phyloP scores from a whole-genome alignment of 2,113 vertebrate species.

The Coptodon rendalli region DNA sequence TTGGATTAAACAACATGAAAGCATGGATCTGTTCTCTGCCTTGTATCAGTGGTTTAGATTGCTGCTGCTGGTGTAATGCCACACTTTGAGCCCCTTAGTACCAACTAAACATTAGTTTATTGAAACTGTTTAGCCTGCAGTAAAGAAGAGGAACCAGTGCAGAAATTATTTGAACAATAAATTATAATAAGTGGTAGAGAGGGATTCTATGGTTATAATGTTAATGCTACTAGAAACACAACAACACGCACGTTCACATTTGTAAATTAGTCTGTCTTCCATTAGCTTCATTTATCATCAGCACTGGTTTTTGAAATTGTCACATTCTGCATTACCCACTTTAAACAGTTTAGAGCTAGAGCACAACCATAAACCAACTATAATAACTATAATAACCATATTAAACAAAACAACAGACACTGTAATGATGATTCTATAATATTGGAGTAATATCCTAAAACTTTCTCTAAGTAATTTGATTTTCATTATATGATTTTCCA shows the following conservation, averaged over 20 bases:
- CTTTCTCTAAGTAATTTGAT: neutral
- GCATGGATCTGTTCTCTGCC: neutral
- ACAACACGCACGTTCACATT: neutral
- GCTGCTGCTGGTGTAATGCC: neutral
- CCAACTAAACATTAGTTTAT: neutral
- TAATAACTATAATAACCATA: neutral
- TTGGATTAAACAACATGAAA: neutral
- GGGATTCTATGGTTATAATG: neutral
- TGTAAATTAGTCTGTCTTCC: neutral
- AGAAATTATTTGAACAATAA: neutral
- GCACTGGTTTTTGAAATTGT: neutral
- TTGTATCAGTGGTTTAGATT: neutral
- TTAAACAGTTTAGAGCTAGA: neutral
- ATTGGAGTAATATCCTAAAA: neutral
- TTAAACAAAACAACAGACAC: neutral
- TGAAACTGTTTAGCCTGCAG: neutral
- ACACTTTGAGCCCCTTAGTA: neutral
- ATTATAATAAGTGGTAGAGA: neutral
- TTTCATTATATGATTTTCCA: neutral
- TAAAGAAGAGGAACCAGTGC: neutral
- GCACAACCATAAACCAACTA: neutral
- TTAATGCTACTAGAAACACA: neutral
- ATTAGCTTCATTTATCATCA: neutral
- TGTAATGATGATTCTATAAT: neutral
- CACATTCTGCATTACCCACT: neutral